Conservation (phyloP, 2,888 invertebrate genomes). For the Tenthredo distinguenda region DNA sequence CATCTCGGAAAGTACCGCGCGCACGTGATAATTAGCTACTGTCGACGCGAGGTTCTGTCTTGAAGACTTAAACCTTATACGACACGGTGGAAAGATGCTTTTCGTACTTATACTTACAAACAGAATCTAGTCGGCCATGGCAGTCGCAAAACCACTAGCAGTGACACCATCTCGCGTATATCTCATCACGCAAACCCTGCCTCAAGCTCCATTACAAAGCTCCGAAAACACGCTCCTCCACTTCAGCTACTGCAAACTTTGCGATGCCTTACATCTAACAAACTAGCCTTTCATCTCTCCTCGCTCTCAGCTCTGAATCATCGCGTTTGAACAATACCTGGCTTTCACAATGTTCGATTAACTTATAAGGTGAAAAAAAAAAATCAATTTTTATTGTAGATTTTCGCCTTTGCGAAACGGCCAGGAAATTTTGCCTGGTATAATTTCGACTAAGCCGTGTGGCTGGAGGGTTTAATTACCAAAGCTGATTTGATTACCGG, state of each 20-base stretch:
- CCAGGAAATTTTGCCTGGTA: background rate
- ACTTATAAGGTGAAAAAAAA: background rate
- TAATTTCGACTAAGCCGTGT: background rate
- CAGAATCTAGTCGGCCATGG: background rate
- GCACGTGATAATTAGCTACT: background rate
- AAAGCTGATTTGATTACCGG: background rate
- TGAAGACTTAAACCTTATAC: background rate
- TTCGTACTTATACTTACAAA: background rate
- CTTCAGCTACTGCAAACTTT: conserved; percentile 37
- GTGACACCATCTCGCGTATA: conserved; percentile 2
- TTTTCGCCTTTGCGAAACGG: background rate
- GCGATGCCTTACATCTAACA: background rate
- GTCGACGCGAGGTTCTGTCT: conserved; percentile 3
- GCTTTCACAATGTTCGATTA: background rate
- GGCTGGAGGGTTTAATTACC: background rate
- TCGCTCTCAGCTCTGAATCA: background rate
- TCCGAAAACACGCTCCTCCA: conserved; percentile 33
- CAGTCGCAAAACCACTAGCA: conserved; percentile 19
- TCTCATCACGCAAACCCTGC: conserved; percentile 17
- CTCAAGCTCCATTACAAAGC: conserved; percentile 28
- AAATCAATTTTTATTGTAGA: background rate
- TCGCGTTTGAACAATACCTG: background rate
- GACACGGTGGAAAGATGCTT: background rate
- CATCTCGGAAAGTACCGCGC: background rate
- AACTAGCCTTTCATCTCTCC: background rate